Percentiles rank a stretch among this genome's conserved stretches.
phyloP scores from a whole-genome alignment of 2,888 invertebrate genomes.

The Cacoxenus indagator region DNA sequence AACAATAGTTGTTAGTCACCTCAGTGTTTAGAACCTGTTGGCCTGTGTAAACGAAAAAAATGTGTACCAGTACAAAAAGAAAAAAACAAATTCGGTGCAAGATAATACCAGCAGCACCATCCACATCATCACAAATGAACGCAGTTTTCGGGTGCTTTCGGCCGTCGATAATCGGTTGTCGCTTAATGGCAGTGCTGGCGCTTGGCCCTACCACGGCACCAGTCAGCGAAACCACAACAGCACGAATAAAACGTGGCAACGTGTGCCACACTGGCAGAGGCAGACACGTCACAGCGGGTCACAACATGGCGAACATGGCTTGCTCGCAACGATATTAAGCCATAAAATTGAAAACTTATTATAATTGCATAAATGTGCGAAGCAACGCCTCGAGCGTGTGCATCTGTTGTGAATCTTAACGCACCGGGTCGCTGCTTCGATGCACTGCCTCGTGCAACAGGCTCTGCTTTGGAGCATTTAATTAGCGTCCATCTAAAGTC shows the following conservation, averaged over 20 bases:
- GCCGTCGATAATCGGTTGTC: constrained; percentile 51
- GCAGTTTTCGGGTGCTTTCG: neutral
- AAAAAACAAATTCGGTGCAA: neutral
- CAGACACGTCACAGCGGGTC: constrained; percentile 23
- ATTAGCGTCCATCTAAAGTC: constrained; percentile 26
- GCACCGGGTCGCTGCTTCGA: neutral
- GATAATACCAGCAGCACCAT: neutral
- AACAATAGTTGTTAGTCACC: too few relatives aligned
- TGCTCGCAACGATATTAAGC: constrained; percentile 54
- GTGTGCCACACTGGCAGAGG: constrained; percentile 2
- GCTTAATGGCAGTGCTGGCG: constrained; percentile 40
- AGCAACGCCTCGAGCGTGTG: constrained; percentile 45
- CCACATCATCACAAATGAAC: neutral
- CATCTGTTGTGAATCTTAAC: neutral
- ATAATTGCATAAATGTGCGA: constrained; percentile 60
- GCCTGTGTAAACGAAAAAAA: too few relatives aligned
- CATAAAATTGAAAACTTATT: constrained; percentile 64
- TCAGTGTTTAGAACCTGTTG: too few relatives aligned
- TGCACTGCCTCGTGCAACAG: neutral
- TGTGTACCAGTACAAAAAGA: neutral
- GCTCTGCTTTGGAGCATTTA: constrained; percentile 12
- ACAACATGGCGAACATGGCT: constrained; percentile 2
- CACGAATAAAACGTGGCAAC: neutral
- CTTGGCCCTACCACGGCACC: neutral
- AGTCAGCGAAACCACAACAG: neutral